phyloP scores from a whole-genome alignment of 2,113 vertebrate species.

The Ploceus nigricollis region DNA sequence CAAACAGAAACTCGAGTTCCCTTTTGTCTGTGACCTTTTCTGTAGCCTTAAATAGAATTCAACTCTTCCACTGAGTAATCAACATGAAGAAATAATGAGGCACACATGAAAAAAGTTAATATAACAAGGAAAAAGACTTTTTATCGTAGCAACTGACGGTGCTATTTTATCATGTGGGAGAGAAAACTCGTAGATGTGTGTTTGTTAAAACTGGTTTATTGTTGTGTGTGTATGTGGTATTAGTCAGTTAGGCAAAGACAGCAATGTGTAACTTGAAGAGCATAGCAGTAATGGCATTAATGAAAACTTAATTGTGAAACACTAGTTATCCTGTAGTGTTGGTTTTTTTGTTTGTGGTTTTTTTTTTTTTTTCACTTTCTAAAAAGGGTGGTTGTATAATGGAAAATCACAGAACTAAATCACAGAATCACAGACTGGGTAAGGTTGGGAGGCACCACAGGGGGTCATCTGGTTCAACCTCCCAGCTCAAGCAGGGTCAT shows the following conservation, averaged over 20 bases:
- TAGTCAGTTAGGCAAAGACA: not conserved
- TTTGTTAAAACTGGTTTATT: not conserved
- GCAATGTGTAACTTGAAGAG: not conserved
- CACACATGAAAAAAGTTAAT: conserved; percentile 3
- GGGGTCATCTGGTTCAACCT: not conserved
- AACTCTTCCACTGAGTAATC: not conserved
- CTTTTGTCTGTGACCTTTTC: conserved; percentile 56
- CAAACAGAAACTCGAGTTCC: not conserved
- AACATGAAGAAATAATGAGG: conserved; percentile 17
- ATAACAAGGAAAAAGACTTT: not conserved
- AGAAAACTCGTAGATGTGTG: not conserved
- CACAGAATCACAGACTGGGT: not conserved
- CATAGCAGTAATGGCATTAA: not conserved
- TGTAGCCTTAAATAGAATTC: conserved; percentile 35
- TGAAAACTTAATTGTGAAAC: not conserved
- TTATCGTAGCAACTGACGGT: not conserved
- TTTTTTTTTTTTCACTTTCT: not conserved
- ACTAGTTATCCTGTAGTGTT: not conserved
- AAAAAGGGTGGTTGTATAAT: not conserved
- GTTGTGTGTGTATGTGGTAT: not conserved
- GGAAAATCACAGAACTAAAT: not conserved
- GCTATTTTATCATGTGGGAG: not conserved
- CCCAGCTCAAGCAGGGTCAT: not conserved
- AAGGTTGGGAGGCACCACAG: not conserved
- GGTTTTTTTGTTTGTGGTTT: not conserved